phyloP scores from a whole-genome alignment of 2,797 vertebrate species.

The Cuculus canorus region DNA sequence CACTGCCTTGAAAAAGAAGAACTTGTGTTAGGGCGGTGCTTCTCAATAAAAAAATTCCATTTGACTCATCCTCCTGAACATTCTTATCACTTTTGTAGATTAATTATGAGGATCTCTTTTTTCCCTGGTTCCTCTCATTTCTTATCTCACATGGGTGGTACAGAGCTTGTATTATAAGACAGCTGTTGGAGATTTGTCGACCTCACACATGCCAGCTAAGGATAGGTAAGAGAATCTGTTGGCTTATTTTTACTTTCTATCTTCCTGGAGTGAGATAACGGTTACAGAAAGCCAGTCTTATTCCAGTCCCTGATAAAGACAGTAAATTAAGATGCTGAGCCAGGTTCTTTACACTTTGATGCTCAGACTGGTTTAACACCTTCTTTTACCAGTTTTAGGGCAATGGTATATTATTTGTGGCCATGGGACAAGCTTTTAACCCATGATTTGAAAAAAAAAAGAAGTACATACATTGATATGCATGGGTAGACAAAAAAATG shows the following conservation, averaged over 20 bases:
- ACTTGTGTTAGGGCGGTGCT: neutral
- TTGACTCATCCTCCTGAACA: neutral
- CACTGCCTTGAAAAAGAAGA: neutral
- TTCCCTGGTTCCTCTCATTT: neutral
- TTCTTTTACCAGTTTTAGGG: constrained; percentile 19
- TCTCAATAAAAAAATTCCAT: neutral
- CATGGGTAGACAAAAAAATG: neutral
- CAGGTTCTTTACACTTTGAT: neutral
- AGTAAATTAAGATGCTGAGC: neutral
- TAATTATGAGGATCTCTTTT: neutral
- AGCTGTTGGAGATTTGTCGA: neutral
- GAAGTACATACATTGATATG: neutral
- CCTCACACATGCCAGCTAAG: neutral
- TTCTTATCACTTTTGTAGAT: neutral
- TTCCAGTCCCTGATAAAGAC: neutral
- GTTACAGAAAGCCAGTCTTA: neutral
- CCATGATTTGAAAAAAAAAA: neutral
- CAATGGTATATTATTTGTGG: constrained; percentile 18
- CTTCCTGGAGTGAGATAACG: neutral
- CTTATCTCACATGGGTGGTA: neutral
- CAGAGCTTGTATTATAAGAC: neutral
- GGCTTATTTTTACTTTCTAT: neutral
- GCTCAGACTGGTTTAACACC: neutral
- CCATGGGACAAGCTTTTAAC: neutral
- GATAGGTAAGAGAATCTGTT: neutral